These are phyloP conservation scores for Tetranychus piercei DNA, from an alignment of 2,888 invertebrate species.

Conservation along the genomic window DNA sequence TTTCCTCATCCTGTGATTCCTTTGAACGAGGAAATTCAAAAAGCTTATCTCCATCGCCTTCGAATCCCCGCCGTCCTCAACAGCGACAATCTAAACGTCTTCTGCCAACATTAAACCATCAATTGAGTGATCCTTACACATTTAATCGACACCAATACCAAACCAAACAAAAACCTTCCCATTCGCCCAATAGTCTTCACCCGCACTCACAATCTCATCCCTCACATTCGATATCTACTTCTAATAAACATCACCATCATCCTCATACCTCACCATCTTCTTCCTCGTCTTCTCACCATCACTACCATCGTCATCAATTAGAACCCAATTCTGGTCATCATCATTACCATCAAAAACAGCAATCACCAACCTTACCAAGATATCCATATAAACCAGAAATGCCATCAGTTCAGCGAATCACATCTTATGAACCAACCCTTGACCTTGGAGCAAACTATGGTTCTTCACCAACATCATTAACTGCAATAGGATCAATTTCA, in stretches of 20 bases:
- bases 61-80: not conserved
- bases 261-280: not conserved
- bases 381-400: not conserved
- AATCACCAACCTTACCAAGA: not conserved
- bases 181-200: not conserved
- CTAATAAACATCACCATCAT: not conserved
- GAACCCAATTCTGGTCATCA: not conserved
- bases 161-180: not conserved
- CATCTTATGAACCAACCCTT: not conserved
- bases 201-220: not conserved
- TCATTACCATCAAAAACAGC: not conserved
- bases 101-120: not conserved
- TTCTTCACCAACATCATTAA: no score
- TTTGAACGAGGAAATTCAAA: not conserved
- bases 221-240: not conserved
- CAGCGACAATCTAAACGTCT: not conserved
- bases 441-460: not conserved
- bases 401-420: not conserved
- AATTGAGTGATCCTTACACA: not conserved
- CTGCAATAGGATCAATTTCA: not conserved
- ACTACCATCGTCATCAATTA: not conserved
- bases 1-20: not conserved
- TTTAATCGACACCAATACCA: not conserved
- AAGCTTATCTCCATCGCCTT: not conserved
- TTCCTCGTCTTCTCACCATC: not conserved